Evolutionary conservation across 2,797 vertebrate genomes (phyloP), one percentile per base, ranked within the genome.

Genomic region (Pangasius larnaudii): DNA sequence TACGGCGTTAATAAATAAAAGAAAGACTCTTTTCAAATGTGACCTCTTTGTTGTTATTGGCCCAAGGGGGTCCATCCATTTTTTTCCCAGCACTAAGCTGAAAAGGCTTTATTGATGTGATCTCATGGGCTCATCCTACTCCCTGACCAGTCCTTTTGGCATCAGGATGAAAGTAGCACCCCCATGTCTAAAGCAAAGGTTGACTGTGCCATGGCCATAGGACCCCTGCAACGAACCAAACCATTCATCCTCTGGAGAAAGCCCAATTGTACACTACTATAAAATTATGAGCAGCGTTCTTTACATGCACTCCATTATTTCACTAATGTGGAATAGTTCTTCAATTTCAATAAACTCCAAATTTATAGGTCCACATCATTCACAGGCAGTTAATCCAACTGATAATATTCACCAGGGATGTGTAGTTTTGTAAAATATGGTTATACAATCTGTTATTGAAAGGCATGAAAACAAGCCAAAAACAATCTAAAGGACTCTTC

Each of bases 1-100:
- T 93, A 86, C 90, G 83, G 87, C 87, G 53, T 90, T 86, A 95
- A 95, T 95, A 95, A 95, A 94, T 93, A 95, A 94, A 90, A 95
- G 90, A 95, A 95, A 93, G 91, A 87, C 87, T 92, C 88, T 91
- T 93, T 93, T 95, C 90, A 93, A 85, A 94, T 89, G 89, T 90
- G 91, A 87, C 91, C 92, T 89, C 87, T 91, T 91, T 92, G 92
- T 93, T 92, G 88, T 53, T 89, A 75, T 30, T 92, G 91, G 92
- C 94, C 90, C 92, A 94, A 94, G 92, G 91, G 83, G 77, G 89
- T 93, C 92, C 92, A 91, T 93, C 91, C 92, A 90, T 85, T 89
- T 77, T 88, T 88, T 59, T 22, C 58, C n/a, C 19, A 85, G 89
- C 85, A 75, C 67, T 86, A 84, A 90, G 65, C 77, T 90, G 85